Percentiles rank a stretch among this genome's conserved stretches.
phyloP scores from a whole-genome alignment of 2,888 invertebrate species.

The Leptura quadrifasciata region DNA sequence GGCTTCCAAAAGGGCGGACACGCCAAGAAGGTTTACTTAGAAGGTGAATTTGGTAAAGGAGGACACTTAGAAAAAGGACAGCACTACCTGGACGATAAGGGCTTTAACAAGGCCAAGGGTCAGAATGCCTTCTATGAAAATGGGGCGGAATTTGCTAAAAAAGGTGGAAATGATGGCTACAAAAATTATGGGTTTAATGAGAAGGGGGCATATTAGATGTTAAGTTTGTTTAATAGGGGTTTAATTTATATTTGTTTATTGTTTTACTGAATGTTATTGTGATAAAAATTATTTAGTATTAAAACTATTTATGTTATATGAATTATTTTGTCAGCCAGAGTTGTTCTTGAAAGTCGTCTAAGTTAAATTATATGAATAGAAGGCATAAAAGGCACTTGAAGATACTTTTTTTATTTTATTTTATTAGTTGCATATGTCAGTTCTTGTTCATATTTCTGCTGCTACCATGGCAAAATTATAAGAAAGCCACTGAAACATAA shows the following conservation, averaged over 20 bases:
- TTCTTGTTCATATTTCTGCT: no score
- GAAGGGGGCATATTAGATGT: constrained; percentile 21
- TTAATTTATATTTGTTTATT: not conserved
- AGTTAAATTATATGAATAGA: no score
- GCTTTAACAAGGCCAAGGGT: constrained; percentile 81
- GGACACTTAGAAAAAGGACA: constrained; percentile 85
- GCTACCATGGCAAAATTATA: no score
- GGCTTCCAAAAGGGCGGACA: constrained; percentile 46
- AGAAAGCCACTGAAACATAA: no score
- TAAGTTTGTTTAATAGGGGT: not conserved
- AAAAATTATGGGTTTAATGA: constrained; percentile 69
- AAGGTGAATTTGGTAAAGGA: constrained; percentile 79
- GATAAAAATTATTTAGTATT: constrained; percentile 11
- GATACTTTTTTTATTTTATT: no score
- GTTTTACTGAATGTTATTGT: constrained; percentile 1
- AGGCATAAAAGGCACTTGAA: no score
- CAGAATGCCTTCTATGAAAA: constrained; percentile 63
- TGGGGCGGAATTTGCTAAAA: constrained; percentile 76
- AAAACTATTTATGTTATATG: not conserved
- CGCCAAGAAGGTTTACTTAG: constrained; percentile 49
- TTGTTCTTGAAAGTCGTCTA: no score
- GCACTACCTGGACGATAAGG: constrained; percentile 83
- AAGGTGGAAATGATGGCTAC: constrained; percentile 83
- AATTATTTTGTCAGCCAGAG: not conserved
- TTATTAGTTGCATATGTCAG: no score